Base-by-base conservation (phyloP, 2,797 vertebrate genomes). In the Notolabrus celidotus region DNA sequence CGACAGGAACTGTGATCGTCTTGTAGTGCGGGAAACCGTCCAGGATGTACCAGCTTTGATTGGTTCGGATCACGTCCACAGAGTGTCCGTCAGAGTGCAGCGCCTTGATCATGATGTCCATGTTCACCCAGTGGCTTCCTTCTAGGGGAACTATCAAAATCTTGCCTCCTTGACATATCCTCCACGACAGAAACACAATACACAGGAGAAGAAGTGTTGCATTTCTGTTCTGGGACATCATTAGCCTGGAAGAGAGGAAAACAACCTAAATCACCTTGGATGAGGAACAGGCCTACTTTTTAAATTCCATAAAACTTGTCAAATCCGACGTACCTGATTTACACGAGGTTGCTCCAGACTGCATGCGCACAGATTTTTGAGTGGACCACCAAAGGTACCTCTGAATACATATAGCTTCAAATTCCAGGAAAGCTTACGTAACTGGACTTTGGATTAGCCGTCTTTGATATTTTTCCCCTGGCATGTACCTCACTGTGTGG, bases 91-190 rank as follows among this genome's bases (percentile, higher is more conserved):
- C 47, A 43, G 79, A 63, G 55, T 92, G 85, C 3, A 93, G 82
- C 6, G 75, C 89, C 62, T 76, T 73, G 56, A 92, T 75, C 25
- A 88, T 54, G 16, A 87, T 60, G 16, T 91, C 75, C 86, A 91
- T 91, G 74, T 91, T 92, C 20, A 93, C 67, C 91, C 92, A 93
- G 70, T 93, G 92, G 61, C 91, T 92, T n/a, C 90, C 86, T 8
- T 93, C 84, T 6, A 87, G 42, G 29, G 90, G 89, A 45, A 89
- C 38, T 3, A 92, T 43, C 53, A 83, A 57, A 81, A 89, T 75
- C 42, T 68, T 86, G 19, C 85, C 80, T 20, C 63, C 58, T 0
- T 79, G 43, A 34, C 59, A 61, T 39, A 27, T 4, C 43, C 46
- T 62, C 67, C 77, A 75, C 2, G 57, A 73, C 12, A 79, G 53